Evolutionary conservation across 2,113 vertebrate genomes (phyloP), one percentile per base, ranked within the genome.

Genomic region (Hippotragus niger): DNA sequence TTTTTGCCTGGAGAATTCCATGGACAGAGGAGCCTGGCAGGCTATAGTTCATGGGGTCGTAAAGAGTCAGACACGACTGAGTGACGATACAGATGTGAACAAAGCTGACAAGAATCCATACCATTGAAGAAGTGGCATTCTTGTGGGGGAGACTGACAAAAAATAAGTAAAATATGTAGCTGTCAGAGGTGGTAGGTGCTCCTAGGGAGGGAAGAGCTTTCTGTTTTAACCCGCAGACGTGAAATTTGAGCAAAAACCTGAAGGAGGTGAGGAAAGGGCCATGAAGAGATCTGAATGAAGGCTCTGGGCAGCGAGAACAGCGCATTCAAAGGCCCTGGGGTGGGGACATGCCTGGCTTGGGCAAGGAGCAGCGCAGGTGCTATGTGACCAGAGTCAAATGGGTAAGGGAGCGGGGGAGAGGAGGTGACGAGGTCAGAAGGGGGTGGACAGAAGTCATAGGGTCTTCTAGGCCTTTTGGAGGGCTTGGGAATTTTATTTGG

Each of bases 271-370:
- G 53, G 67, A 58, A 55, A 11, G 53, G 86, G 81, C 53, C 21
- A 0, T 12, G 57, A 74, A 58, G 81, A 14, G 13, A 5, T 15
- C 83, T 14, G 36, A 5, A 15, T 78, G 96, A 78, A 52, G 52
- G 29, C 50, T 62, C 16, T 52, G 47, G 62, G 29, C 81, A 60
- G n/a, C 0, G 0, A 19, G 17, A 33, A 10, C 1, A 3, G 86
- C 43, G 60, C 2, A 45, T 88, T 40, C 98, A 91, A 95, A 95
- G 92, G 88, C 33, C 94, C 86, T 47, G 97, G 36, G 89, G 89
- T 53, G 11, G 50, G 45, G 23, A 17, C 7, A 0, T 8, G 55
- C 67, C n/a, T 2, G 33, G 33, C 40, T 3, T 6, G 4, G n/a
- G 13, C 43, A 7, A 17, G 50, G 27, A 43, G 10, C 29, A 19